Base-by-base conservation (phyloP, 2,113 vertebrate genomes). In the Cnemophilus loriae region DNA sequence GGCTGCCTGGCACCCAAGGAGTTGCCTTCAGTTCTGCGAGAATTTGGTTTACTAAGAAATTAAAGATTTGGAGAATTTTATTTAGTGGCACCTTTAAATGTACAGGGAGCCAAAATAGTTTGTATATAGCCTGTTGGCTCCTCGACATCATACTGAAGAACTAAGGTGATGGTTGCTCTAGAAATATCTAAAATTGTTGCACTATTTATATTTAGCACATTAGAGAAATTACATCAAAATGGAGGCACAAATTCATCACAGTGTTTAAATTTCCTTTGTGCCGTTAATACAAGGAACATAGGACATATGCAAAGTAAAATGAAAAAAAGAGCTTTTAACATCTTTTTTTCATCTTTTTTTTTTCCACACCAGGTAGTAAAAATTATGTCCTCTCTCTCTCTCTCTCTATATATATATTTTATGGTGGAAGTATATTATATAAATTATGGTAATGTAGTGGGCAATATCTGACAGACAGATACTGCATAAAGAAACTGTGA, bases 391-490 rank as follows among this genome's bases (percentile, higher is more conserved):
- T n/a, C n/a, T n/a, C n/a, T n/a, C n/a, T n/a, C n/a, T n/a, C n/a
- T n/a, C n/a, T n/a, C n/a, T n/a, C n/a, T n/a, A 49, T 14, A 53
- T 16, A 41, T 27, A 41, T 64, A 57, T 61, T 92, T 86, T 46
- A 26, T 1, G 6, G 82, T 79, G 84, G 56, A 94, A 84, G 52
- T 95, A 75, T 95, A 84, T 95, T 92, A n/a, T 95, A 57, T 74
- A 95, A 63, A 94, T 74, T 96, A 55, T 82, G 93, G 85, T 95
- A 97, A 95, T 91, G 75, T 95, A 89, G 79, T 84, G 96, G 94
- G 96, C 96, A 97, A 91, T 96, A 95, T 95, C 84, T 94, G 89
- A 96, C 86, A 97, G 94, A 87, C 90, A 97, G 95, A 82, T 91
- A 95, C 93, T 75, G 88, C 42, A 84, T 67, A 94, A 84, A 96